Percentiles rank a stretch among this genome's conserved stretches.
These are phyloP conservation scores for Caenorhabditis becei DNA, from an alignment of 2,888 invertebrate species.

Conservation along the genomic window DNA sequence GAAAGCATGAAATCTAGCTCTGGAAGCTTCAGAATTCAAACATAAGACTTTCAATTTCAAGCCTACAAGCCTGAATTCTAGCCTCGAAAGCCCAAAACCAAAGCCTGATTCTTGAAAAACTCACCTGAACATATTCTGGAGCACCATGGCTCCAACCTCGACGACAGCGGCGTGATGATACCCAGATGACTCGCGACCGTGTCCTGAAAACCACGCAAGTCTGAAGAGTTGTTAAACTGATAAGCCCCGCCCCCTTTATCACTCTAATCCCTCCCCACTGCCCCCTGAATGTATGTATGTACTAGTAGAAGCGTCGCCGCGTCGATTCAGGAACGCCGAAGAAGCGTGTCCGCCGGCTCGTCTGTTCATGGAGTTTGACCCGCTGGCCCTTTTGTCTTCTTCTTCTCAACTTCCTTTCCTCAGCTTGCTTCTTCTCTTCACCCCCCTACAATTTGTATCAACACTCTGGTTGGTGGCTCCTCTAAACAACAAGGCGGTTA, in stretches of 20 bases:
- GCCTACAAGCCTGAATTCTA: too few relatives aligned
- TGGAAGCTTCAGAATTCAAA: too few relatives aligned
- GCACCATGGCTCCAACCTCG: constrained; percentile 81
- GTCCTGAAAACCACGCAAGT: constrained; percentile 57
- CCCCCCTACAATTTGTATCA: constrained; percentile 53
- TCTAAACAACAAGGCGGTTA: constrained; percentile 14
- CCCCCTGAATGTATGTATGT: constrained; percentile 3
- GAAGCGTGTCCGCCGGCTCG: constrained; percentile 57
- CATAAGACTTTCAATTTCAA: background rate
- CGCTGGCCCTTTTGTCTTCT: constrained; percentile 17
- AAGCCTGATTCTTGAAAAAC: constrained; percentile 7
- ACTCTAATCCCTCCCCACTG: constrained; percentile 11
- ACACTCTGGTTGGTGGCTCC: constrained; percentile 19
- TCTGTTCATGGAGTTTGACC: constrained; percentile 53
- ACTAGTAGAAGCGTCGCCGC: constrained; percentile 52
- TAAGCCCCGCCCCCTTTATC: constrained; percentile 29
- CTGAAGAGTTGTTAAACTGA: constrained; percentile 5
- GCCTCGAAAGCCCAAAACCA: too few relatives aligned
- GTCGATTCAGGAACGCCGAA: constrained; percentile 55
- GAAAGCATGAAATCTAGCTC: too few relatives aligned
- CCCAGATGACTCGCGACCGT: constrained; percentile 73
- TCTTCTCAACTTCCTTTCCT: constrained; percentile 14
- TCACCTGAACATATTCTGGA: constrained; percentile 81
- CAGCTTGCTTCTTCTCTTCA: constrained; percentile 1
- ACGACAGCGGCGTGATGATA: constrained; percentile 77